A percentile compares a stretch with the other conserved stretches of the same genome.
Evolutionary conservation across 2,797 vertebrate species (phyloP).

Genomic region (Danio choprae): DNA sequence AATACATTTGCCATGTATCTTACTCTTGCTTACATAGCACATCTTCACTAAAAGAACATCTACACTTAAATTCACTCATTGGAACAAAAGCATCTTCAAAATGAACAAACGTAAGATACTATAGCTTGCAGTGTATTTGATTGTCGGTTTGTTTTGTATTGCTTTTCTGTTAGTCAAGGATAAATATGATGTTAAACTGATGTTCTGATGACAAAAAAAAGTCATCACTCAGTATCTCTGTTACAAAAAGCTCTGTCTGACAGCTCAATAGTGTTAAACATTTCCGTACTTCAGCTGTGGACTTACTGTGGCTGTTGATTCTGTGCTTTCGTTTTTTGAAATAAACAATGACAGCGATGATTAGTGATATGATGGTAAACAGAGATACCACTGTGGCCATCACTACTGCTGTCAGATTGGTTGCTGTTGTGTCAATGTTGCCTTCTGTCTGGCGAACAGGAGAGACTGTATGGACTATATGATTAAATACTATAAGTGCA

Average conservation of each 20-base stretch:
- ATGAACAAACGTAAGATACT: neutral
- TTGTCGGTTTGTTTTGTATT: neutral
- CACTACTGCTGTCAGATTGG: neutral
- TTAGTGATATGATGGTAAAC: neutral
- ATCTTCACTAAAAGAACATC: slow-evolving; percentile 3
- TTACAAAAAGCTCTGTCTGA: neutral
- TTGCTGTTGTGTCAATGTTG: neutral
- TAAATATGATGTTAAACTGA: too few relatives aligned
- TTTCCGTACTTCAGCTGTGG: neutral
- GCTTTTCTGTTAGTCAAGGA: neutral
- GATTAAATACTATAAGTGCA: neutral
- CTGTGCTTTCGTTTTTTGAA: neutral
- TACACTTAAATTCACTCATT: neutral
- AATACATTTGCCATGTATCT: neutral
- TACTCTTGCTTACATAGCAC: neutral
- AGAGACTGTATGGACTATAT: neutral
- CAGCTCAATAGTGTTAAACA: neutral
- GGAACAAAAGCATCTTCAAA: neutral
- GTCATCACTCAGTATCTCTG: neutral
- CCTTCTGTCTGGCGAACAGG: too few relatives aligned
- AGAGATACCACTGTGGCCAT: neutral
- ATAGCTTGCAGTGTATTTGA: neutral
- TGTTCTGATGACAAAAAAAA: neutral
- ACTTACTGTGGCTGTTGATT: neutral
- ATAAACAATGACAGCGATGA: neutral